These are phyloP conservation scores for Chrysochloris asiatica DNA, from an alignment of 2,113 vertebrate genomes.

Conservation along the genomic window DNA sequence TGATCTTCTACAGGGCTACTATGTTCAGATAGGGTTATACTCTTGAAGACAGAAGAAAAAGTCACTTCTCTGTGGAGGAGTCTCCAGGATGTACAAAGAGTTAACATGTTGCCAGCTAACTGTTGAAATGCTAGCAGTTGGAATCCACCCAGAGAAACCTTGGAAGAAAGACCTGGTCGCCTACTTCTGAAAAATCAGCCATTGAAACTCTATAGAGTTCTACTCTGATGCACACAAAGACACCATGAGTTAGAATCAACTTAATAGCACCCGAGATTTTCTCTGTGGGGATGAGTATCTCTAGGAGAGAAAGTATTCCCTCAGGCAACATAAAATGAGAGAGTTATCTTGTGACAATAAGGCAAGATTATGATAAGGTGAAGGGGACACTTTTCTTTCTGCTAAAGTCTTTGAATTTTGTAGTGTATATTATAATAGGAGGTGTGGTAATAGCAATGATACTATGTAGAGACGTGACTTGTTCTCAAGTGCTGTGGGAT, in stretches of 20 bases:
- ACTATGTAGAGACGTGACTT: neutral
- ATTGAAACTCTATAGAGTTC: neutral
- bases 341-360: neutral
- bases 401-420: neutral
- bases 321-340: neutral
- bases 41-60: neutral
- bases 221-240: neutral
- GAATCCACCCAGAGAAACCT: neutral
- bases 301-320: neutral
- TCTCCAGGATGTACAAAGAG: neutral
- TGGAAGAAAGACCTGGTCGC: neutral
- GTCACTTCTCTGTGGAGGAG: neutral
- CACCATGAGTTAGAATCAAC: neutral
- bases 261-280: neutral
- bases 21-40: neutral
- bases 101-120: neutral
- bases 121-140: neutral
- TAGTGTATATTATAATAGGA: neutral
- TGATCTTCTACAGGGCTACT: neutral
- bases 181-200: neutral
- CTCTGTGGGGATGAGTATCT: neutral
- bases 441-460: neutral
- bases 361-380: neutral
- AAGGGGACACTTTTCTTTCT: neutral
- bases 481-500: too few relatives aligned